Conservation (phyloP, 1,140 invertebrate genomes). For the Drosophila arawakana region DNA sequence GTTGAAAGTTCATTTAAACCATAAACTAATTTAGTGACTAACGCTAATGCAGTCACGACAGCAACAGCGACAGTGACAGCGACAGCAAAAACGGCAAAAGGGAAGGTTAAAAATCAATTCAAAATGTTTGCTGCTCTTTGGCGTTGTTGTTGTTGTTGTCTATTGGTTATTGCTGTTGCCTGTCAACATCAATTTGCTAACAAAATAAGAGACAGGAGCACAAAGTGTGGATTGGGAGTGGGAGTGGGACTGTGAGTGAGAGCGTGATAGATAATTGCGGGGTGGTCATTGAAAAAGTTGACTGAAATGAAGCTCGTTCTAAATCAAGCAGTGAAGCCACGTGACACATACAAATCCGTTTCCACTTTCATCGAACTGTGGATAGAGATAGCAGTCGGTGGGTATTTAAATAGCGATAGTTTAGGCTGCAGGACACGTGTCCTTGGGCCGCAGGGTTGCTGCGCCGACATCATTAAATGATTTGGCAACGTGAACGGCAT, state of each 20-base stretch:
- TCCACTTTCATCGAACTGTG: constrained; percentile 2
- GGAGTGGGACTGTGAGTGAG: background rate
- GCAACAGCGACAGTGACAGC: constrained; percentile 12
- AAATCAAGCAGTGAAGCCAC: constrained; percentile 21
- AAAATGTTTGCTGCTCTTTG: constrained; percentile 40
- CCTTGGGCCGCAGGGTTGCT: background rate
- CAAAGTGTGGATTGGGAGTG: background rate
- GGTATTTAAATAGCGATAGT: constrained; percentile 5
- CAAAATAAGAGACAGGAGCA: constrained; percentile 18
- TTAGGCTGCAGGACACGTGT: constrained; percentile 20
- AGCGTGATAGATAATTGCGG: background rate
- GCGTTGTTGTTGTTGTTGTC: constrained; percentile 18
- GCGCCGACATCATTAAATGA: constrained; percentile 67
- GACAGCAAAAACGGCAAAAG: background rate
- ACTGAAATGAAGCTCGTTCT: constrained; percentile 24
- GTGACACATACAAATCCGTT: constrained; percentile 21
- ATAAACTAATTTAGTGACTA: constrained; percentile 50
- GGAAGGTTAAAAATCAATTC: constrained; percentile 14
- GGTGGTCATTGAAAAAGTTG: background rate
- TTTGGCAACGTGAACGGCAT: constrained; percentile 67
- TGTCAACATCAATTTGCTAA: constrained; percentile 71
- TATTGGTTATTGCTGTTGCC: constrained; percentile 18
- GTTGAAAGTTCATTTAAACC: constrained; percentile 13
- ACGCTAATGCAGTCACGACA: constrained; percentile 17
- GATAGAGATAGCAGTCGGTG: too few species aligned